Conservation (phyloP, 2,113 vertebrate species). For the Mormyrus iriodes region DNA sequence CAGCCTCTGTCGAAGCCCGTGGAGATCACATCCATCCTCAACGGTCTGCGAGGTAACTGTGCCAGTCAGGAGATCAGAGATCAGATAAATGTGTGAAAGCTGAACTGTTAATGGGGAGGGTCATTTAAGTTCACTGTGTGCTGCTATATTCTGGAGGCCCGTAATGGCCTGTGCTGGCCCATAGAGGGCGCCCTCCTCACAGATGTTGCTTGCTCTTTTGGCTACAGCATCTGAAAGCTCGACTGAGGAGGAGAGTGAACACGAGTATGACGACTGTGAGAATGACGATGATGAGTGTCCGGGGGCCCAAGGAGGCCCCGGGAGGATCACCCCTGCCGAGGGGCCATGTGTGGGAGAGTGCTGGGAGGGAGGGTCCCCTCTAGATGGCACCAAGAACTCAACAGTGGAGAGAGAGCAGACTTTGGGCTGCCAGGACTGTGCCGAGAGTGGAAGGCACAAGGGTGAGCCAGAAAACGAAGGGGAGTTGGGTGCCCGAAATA, state of each 20-base stretch:
- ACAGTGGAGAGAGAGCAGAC: background rate
- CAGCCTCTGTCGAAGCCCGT: constrained; percentile 77
- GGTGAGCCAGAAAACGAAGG: constrained; percentile 66
- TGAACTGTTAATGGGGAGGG: background rate
- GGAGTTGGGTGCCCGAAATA: constrained; percentile 68
- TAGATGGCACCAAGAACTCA: background rate
- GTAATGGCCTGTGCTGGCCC: background rate
- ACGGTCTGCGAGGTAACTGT: constrained; percentile 81
- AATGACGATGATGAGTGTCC: constrained; percentile 60
- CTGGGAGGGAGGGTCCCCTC: background rate
- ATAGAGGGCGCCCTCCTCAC: background rate
- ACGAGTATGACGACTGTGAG: constrained; percentile 60
- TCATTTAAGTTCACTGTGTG: background rate
- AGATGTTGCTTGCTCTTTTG: background rate
- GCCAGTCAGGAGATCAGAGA: background rate
- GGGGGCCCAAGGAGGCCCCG: constrained; percentile 19
- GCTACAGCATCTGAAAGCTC: constrained; percentile 68
- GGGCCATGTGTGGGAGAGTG: background rate
- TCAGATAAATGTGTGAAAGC: background rate
- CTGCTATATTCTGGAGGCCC: background rate
- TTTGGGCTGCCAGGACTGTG: background rate
- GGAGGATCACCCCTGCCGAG: constrained; percentile 34
- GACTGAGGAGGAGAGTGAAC: constrained; percentile 83
- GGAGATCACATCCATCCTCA: constrained; percentile 86
- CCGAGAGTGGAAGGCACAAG: background rate